Base-by-base conservation (phyloP, 2,888 invertebrate genomes). In the Orchesella flavescens region DNA sequence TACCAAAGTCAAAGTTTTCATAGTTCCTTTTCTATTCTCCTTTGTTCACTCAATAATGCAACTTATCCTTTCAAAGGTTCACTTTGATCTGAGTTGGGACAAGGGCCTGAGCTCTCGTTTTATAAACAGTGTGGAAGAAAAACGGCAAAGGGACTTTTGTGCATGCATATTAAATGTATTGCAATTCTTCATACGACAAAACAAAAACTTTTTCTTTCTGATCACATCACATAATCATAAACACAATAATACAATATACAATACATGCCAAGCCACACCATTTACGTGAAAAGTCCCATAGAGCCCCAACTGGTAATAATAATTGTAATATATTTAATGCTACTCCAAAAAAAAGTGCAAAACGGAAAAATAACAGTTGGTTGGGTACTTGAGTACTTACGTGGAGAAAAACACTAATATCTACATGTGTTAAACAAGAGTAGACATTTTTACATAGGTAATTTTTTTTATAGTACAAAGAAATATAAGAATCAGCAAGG, bases 1-100 rank as follows among this genome's bases (percentile, higher is more conserved):
- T 82, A 82, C 82, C 82, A 82, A 75, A 53, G 57, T 13, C 69
- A 82, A 75, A 43, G 82, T 55, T 65, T 75, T 82, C 82, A 82
- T 82, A n/a, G 10, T 75, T 69, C 21, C 43, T 65, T 72, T n/a
- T 19, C 13, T 65, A n/a, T 21, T 63, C 23, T 44, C 19, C 9
- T 44, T 15, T 61, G 66, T 46, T 34, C 34, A 46, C 46, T n/a
- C 34, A 34, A 61, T 65, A 13, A 57, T 46, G 34, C 17, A 21
- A 59, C 69, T 65, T 75, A 3, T 53, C 65, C 24, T 10, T 63
- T 34, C 49, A 72, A 79, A 59, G 43, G 72, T 49, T 65, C 9
- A 43, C 65, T 44, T 44, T 24, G 19, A n/a, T 79, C 71, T 79
- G 79, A 79, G 63, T 53, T 63, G 55, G 65, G 63, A 71, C 79